Evolutionary conservation across 2,888 invertebrate species (phyloP).

Genomic region (Machimus atricapillus): DNA sequence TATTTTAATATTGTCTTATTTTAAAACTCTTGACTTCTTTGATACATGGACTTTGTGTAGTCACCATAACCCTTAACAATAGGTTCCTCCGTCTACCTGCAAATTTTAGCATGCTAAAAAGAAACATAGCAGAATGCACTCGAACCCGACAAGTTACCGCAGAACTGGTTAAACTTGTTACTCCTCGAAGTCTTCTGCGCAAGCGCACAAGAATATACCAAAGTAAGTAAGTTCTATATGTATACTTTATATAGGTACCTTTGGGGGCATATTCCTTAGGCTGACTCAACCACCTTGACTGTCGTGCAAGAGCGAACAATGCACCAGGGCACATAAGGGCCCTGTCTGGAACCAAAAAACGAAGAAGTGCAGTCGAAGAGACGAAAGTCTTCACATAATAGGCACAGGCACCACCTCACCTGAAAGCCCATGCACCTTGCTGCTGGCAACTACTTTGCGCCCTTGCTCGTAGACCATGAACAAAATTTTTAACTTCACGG

Average conservation of each 20-base stretch:
- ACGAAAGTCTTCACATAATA: not conserved
- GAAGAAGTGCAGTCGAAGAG: not conserved
- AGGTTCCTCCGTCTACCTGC: not conserved
- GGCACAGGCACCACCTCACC: not conserved
- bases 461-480: conserved; percentile 16
- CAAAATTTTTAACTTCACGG: conserved; percentile 20
- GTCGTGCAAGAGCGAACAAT: not conserved
- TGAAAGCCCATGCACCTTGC: not conserved
- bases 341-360: not conserved
- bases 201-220: not conserved
- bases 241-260: not conserved
- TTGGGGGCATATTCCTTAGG: not conserved
- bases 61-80: not conserved
- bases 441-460: not conserved
- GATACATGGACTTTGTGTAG: not conserved
- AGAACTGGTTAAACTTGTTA: conserved; percentile 23
- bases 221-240: not conserved
- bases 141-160: not conserved
- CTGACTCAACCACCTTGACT: not conserved
- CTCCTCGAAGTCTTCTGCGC: not conserved
- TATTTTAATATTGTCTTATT: not conserved
- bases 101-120: not conserved
- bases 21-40: not conserved
- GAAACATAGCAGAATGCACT: not conserved
- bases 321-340: not conserved